Percentiles rank a stretch among this genome's conserved stretches.
phyloP scores from a whole-genome alignment of 2,113 vertebrate genomes.

The Corvus cornix region DNA sequence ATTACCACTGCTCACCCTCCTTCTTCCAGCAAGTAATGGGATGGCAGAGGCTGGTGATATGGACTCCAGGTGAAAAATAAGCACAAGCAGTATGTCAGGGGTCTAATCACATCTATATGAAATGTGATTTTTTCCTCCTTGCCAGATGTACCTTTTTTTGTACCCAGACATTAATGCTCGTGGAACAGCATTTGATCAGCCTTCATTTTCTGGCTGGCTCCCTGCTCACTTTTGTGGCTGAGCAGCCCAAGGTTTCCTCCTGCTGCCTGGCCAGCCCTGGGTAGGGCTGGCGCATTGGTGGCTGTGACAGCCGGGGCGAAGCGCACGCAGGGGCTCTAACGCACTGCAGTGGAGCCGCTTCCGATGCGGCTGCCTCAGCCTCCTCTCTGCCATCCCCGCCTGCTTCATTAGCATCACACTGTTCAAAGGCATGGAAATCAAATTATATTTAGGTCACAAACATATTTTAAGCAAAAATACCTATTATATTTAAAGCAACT shows the following conservation, averaged over 20 bases:
- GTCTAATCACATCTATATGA: background rate
- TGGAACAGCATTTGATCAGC: background rate
- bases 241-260: background rate
- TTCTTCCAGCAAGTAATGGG: background rate
- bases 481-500: slow-evolving; percentile 62
- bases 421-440: slow-evolving; percentile 71
- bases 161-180: rapidly evolving
- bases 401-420: slow-evolving; percentile 63
- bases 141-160: background rate
- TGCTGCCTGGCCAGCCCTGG: background rate
- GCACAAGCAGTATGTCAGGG: background rate
- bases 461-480: slow-evolving; percentile 62
- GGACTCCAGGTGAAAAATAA: background rate
- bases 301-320: background rate
- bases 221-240: background rate
- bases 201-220: background rate
- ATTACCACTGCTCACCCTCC: background rate
- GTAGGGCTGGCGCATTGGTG: background rate
- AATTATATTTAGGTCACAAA: slow-evolving; percentile 72
- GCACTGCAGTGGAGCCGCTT: background rate
- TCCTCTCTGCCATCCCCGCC: slow-evolving; percentile 47
- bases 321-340: background rate
- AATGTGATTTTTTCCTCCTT: background rate
- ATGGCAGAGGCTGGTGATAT: background rate
- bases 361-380: slow-evolving; percentile 53